These are phyloP conservation scores for Myripristis jacobus DNA, from an alignment of 2,797 vertebrate genomes.

Conservation along the genomic window DNA sequence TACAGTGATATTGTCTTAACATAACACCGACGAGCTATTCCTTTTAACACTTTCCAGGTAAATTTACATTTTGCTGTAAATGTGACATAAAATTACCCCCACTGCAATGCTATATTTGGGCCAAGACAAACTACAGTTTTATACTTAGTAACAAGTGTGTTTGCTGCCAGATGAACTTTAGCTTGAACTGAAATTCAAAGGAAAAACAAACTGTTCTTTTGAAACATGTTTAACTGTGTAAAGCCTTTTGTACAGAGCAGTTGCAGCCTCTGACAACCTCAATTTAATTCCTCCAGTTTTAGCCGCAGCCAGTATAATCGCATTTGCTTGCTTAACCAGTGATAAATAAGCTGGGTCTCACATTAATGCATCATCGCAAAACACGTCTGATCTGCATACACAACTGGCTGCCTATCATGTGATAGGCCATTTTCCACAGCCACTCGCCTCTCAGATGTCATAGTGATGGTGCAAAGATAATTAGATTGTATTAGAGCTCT, in stretches of 20 bases:
- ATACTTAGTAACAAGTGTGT: too few species aligned
- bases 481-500: slow-evolving; percentile 60
- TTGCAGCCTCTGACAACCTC: slow-evolving; percentile 36
- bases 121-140: too few species aligned
- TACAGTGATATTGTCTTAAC: not conserved
- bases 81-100: too few species aligned
- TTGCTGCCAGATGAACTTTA: slow-evolving; percentile 1
- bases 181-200: not conserved
- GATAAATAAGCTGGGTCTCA: slow-evolving; percentile 54
- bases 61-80: not conserved
- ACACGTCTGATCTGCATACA: slow-evolving; percentile 63
- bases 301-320: slow-evolving; percentile 46
- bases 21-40: too few species aligned
- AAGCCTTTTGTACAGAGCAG: not conserved
- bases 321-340: slow-evolving; percentile 61
- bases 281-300: slow-evolving; percentile 51
- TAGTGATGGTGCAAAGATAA: slow-evolving; percentile 36
- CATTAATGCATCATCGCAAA: slow-evolving; percentile 53
- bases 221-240: not conserved
- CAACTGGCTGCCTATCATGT: slow-evolving; percentile 54
- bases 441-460: slow-evolving; percentile 48
- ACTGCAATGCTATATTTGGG: too few species aligned
- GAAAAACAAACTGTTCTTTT: slow-evolving; percentile 13
- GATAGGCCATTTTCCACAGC: slow-evolving; percentile 33
- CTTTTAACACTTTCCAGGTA: not conserved